Evolutionary conservation across 2,888 invertebrate genomes (phyloP).

Genomic region (Pseudanteris insignis): DNA sequence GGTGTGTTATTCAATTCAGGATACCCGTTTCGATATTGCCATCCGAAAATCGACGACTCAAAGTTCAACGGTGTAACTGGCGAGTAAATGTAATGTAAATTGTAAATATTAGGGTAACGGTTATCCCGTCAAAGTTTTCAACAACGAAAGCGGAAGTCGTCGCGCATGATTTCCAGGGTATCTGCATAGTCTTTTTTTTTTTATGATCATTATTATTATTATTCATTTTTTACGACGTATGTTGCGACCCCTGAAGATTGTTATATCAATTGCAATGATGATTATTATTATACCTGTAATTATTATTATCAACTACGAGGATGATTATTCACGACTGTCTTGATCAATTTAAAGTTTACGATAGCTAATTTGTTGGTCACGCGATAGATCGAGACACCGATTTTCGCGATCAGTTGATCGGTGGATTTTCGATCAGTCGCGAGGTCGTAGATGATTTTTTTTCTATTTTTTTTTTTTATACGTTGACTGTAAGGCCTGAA

Average conservation of each 20-base stretch:
- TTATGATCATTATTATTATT: no score
- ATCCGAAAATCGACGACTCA: no score
- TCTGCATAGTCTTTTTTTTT: constrained; percentile 5
- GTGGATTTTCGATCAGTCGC: constrained; percentile 12
- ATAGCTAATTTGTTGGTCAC: constrained; percentile 31
- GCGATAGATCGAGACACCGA: constrained; percentile 17
- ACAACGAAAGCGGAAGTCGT: constrained; percentile 19
- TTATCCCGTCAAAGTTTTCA: constrained; percentile 6
- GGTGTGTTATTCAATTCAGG: constrained; percentile 11
- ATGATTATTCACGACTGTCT: constrained; percentile 33
- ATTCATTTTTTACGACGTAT: no score
- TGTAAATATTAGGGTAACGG: no score
- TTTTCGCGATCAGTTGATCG: constrained; percentile 24
- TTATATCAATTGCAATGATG: constrained; percentile 9
- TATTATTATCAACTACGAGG: constrained; percentile 25
- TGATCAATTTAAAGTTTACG: constrained; percentile 41
- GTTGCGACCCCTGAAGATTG: constrained; percentile 14
- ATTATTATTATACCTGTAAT: constrained; percentile 17
- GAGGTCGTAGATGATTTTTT: constrained; percentile 25
- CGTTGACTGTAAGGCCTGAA: constrained; percentile 6
- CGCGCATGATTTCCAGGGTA: constrained; percentile 6
- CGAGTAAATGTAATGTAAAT: no score
- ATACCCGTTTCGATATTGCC: no score
- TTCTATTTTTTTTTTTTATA: no score
- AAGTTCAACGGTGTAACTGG: no score